phyloP scores from a whole-genome alignment of 1,140 invertebrate genomes.

The Micrasema longulum region DNA sequence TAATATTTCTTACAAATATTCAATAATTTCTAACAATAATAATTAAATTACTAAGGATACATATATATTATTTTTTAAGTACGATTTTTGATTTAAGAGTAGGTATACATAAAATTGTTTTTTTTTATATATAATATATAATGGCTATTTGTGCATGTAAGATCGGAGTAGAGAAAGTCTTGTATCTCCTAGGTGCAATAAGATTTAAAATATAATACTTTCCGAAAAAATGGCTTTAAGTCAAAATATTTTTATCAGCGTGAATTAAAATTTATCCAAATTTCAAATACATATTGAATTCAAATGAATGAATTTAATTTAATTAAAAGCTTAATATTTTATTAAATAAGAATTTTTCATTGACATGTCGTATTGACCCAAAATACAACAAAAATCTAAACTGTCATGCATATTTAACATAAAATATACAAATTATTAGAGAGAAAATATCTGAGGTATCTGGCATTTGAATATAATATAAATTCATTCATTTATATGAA shows the following conservation, averaged over 20 bases:
- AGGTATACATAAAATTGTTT: neutral
- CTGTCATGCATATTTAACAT: too few species aligned
- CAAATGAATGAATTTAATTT: neutral
- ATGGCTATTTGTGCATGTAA: slow-evolving; percentile 26
- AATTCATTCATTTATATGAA: too few species aligned
- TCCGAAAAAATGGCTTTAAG: neutral
- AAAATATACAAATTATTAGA: too few species aligned
- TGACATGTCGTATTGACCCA: neutral
- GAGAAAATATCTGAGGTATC: too few species aligned
- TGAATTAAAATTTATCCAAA: neutral
- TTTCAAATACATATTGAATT: neutral
- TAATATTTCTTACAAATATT: neutral
- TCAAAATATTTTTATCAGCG: neutral
- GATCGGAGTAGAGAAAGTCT: slow-evolving; percentile 27
- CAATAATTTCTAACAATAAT: neutral
- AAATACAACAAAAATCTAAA: neutral
- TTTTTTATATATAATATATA: slow-evolving; percentile 15
- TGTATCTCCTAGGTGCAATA: slow-evolving; percentile 13
- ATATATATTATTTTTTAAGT: neutral
- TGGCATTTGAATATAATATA: too few species aligned
- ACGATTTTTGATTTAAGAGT: neutral
- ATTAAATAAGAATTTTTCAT: neutral
- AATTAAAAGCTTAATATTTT: neutral
- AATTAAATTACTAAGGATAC: neutral
- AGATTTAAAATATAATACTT: slow-evolving; percentile 7